Conservation (phyloP, 1,140 invertebrate genomes). For the Octopus sinensis region DNA sequence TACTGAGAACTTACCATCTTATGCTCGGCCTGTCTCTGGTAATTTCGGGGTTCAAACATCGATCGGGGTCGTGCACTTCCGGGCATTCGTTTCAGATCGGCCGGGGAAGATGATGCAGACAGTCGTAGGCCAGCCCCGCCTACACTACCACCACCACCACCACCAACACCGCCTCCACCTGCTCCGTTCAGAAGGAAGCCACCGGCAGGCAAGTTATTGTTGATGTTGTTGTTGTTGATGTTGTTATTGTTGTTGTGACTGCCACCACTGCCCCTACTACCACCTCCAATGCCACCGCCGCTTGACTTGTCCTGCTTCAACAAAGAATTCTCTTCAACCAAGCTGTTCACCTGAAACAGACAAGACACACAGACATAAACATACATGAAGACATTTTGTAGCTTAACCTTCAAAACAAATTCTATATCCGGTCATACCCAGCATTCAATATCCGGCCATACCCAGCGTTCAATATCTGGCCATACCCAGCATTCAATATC, state of each 20-base stretch:
- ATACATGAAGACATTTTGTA: background rate
- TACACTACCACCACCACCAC: background rate
- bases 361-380: background rate
- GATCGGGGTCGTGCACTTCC: conserved; percentile 34
- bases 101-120: conserved; percentile 19
- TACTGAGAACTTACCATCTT: conserved; percentile 21
- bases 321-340: conserved; percentile 41
- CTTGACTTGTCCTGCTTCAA: conserved; percentile 33
- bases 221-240: conserved; percentile 12
- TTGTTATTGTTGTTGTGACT: conserved; percentile 19
- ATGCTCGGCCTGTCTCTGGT: conserved; percentile 34
- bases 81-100: conserved; percentile 18
- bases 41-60: conserved; percentile 49
- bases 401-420: too few relatives aligned
- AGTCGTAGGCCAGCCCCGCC: conserved; percentile 10
- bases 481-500: background rate
- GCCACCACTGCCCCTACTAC: conserved; percentile 7
- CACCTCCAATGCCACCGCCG: conserved; percentile 21
- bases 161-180: background rate
- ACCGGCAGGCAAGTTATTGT: background rate
- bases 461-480: background rate
- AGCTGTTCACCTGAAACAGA: conserved; percentile 33
- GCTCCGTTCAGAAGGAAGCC: background rate
- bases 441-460: background rate
- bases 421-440: background rate